A percentile compares a stretch with the other conserved stretches of the same genome.
phyloP scores from a whole-genome alignment of 2,888 invertebrate species.

The Eristalis intricaria region DNA sequence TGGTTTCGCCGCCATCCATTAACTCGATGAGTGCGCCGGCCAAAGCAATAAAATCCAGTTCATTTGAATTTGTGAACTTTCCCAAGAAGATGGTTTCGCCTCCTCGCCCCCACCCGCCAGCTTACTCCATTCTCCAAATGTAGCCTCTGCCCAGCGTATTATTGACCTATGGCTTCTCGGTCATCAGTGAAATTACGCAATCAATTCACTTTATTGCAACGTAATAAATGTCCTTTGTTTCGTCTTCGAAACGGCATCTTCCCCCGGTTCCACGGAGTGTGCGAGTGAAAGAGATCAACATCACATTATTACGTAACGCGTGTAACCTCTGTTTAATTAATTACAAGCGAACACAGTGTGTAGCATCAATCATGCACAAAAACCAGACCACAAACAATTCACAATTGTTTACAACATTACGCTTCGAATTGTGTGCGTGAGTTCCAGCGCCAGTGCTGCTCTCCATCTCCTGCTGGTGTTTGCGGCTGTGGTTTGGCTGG shows the following conservation, averaged over 20 bases:
- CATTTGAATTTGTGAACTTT: neutral
- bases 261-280: too few species aligned
- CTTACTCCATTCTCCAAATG: too few species aligned
- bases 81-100: neutral
- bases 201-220: neutral
- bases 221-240: slow-evolving; percentile 3
- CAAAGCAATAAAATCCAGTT: neutral
- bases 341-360: slow-evolving; percentile 16
- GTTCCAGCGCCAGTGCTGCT: neutral
- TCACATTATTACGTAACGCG: slow-evolving; percentile 21
- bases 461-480: neutral
- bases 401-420: slow-evolving; percentile 12
- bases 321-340: slow-evolving; percentile 33
- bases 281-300: neutral
- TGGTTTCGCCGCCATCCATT: neutral
- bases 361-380: slow-evolving; percentile 40
- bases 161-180: neutral
- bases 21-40: neutral
- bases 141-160: neutral
- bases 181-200: slow-evolving; percentile 1
- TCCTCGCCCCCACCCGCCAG: too few species aligned
- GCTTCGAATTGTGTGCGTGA: neutral
- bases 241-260: neutral
- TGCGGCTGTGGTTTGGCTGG: neutral
- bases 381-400: slow-evolving; percentile 40